Percentiles rank a stretch among this genome's conserved stretches.
Conservation (phyloP, 2,888 invertebrate genomes). For the Automeris io region DNA sequence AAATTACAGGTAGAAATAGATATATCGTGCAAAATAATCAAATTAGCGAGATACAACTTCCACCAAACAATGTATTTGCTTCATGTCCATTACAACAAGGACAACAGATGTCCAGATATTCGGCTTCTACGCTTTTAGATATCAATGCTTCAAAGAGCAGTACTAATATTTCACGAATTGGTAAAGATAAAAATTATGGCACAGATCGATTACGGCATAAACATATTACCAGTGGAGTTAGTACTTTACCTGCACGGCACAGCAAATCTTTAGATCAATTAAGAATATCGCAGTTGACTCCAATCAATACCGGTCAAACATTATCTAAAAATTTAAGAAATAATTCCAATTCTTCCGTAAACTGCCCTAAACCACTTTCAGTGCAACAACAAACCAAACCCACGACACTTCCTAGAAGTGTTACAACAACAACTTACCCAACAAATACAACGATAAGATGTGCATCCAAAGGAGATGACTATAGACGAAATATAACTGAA, state of each 20-base stretch:
- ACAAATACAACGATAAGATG: conserved; percentile 63
- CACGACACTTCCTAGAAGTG: conserved; percentile 68
- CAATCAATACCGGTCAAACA: conserved; percentile 45
- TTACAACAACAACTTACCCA: conserved; percentile 65
- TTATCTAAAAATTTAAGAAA: conserved; percentile 52
- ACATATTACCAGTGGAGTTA: conserved; percentile 65
- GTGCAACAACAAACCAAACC: conserved; percentile 63
- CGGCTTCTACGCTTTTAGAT: conserved; percentile 76
- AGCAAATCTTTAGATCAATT: conserved; percentile 90
- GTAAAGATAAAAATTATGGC: conserved; percentile 44
- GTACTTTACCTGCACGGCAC: conserved; percentile 82
- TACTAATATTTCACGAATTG: conserved; percentile 38
- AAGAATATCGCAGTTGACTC: conserved; percentile 72
- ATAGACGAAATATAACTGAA: conserved; percentile 78
- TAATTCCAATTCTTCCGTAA: conserved; percentile 61
- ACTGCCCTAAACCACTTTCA: conserved; percentile 63
- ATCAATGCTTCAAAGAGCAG: conserved; percentile 51
- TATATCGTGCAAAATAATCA: conserved; percentile 74
- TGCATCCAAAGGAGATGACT: conserved; percentile 68
- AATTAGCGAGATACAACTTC: conserved; percentile 71
- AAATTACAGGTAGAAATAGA: conserved; percentile 67
- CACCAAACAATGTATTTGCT: conserved; percentile 57
- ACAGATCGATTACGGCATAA: conserved; percentile 53
- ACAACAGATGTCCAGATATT: conserved; percentile 75
- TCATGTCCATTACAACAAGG: conserved; percentile 66